phyloP scores from a whole-genome alignment of 2,888 invertebrate species.

The Caenorhabditis panamensis region DNA sequence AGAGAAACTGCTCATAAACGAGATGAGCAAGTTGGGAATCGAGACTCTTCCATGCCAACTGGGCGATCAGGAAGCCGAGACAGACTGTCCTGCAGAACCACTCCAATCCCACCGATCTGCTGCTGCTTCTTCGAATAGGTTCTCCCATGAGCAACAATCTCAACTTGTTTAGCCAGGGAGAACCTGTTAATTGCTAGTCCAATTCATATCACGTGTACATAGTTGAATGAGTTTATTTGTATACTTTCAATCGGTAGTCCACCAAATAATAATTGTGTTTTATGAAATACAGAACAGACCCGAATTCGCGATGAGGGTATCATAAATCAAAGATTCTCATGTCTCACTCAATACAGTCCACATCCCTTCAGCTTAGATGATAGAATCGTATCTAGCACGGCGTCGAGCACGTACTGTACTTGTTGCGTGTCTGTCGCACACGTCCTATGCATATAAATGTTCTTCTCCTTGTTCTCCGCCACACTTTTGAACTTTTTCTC shows the following conservation, averaged over 20 bases:
- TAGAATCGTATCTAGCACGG: conserved; percentile 79
- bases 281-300: conserved; percentile 19
- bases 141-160: conserved; percentile 45
- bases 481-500: conserved; percentile 73
- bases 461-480: conserved; percentile 77
- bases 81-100: conserved; percentile 21
- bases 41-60: conserved; percentile 66
- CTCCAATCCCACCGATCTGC: conserved; percentile 32
- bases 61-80: conserved; percentile 30
- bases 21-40: conserved; percentile 71
- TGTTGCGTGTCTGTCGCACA: conserved; percentile 79
- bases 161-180: conserved; percentile 39
- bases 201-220: conserved; percentile 49
- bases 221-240: conserved; percentile 25
- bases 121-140: conserved; percentile 21
- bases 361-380: conserved; percentile 80
- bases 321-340: not conserved
- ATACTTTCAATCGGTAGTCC: conserved; percentile 8
- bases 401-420: conserved; percentile 80
- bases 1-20: conserved; percentile 64
- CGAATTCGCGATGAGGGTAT: conserved; percentile 18
- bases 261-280: conserved; percentile 9
- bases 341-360: conserved; percentile 74
- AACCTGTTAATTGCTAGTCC: not conserved
- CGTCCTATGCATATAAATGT: conserved; percentile 76